Evolutionary conservation across 2,888 invertebrate species (phyloP), one percentile per base, ranked within the genome.

Genomic region (Tenthredo livida): DNA sequence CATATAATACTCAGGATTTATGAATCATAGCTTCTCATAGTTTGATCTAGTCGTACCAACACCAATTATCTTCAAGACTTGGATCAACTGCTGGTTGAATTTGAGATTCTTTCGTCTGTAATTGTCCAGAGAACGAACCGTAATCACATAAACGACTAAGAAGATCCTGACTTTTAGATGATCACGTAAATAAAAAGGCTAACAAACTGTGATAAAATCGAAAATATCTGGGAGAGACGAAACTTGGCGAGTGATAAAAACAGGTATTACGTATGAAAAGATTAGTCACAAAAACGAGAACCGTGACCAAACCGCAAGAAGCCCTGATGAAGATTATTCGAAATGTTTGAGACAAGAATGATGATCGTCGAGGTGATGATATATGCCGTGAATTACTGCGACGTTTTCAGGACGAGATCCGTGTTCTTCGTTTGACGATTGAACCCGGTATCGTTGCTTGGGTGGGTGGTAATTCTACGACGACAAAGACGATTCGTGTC

Each of bases 211-310:
- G 43, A 21, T 73, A 43, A 43, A 73, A 73, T 73, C 25, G 5
- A 9, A 37, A 43, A 43, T 43, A n/a, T 73, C 10, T 15, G 40
- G 21, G 50, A 50, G 21, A 15, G 33, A 10, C 21, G 29, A 80
- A 40, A 40, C 15, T 37, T 80, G 12, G 29, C 33, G n/a, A 15
- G 77, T 25, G 54, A 43, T 73, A 43, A 40, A 40, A 43, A 77
- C 17, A 1, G 33, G n/a, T 54, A 75, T 75, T 29, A 78, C 25
- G 12, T 40, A 40, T 80, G 58, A 78, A 10, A 80, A 29, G 61
- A 73, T 80, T 80, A 80, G 80, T 80, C 80, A 80, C 80, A 80
- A 61, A 37, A 37, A 43, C 50, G 17, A 54, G 12, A 54, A 77
- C 54, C 54, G 54, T 77, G 77, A 77, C 50, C 75, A 77, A 77